phyloP scores from a whole-genome alignment of 2,113 vertebrate genomes.

The Lathamus discolor region DNA sequence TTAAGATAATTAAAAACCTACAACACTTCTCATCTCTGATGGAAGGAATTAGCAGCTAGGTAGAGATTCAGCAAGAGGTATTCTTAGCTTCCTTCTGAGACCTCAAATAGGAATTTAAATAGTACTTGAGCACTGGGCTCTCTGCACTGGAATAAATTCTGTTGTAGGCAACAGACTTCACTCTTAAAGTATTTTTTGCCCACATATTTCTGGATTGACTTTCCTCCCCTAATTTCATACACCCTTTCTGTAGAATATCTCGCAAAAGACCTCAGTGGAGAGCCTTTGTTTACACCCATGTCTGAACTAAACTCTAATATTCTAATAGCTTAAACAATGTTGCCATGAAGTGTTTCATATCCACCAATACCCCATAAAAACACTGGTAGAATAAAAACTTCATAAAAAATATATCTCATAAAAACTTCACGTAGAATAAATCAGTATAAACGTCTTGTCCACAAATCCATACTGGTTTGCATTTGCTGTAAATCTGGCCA shows the following conservation, averaged over 20 bases:
- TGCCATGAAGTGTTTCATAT: not conserved
- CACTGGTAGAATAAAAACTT: too few relatives aligned
- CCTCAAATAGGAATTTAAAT: not conserved
- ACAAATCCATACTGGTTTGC: not conserved
- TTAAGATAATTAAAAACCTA: not conserved
- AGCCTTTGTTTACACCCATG: not conserved
- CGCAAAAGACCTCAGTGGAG: not conserved
- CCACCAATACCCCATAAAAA: not conserved
- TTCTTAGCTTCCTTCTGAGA: not conserved
- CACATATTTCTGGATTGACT: not conserved
- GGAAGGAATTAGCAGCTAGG: not conserved
- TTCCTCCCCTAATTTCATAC: accelerated
- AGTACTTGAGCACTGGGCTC: not conserved
- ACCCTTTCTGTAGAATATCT: not conserved
- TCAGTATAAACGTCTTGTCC: not conserved
- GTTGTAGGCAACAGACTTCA: not conserved
- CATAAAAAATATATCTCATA: too few relatives aligned
- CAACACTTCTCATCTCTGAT: not conserved
- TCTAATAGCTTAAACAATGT: not conserved
- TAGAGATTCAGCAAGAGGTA: not conserved
- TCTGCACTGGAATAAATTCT: not conserved
- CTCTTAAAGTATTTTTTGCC: not conserved
- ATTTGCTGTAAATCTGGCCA: not conserved
- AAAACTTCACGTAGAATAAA: not conserved
- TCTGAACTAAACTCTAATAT: not conserved